These are phyloP conservation scores for Hymenochirus boettgeri DNA, from an alignment of 2,113 vertebrate genomes.

Conservation along the genomic window DNA sequence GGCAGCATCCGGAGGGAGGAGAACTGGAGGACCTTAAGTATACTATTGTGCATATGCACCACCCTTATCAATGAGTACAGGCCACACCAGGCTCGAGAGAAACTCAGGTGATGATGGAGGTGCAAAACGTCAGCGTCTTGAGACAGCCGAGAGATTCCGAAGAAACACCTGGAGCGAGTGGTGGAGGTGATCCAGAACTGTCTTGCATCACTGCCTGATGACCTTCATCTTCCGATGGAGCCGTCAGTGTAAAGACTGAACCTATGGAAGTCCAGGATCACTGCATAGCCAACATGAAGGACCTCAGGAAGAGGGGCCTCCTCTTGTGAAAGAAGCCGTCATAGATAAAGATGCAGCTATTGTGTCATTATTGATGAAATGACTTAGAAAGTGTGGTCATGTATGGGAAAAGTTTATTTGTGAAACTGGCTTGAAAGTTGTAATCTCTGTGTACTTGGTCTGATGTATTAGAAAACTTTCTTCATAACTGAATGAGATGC, in stretches of 20 bases:
- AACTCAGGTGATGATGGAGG: constrained; percentile 97
- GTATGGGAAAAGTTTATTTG: too few species aligned
- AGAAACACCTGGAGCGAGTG: constrained; percentile 92
- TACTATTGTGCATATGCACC: constrained; percentile 94
- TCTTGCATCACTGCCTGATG: constrained; percentile 85
- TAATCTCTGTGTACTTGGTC: too few species aligned
- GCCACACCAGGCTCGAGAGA: constrained; percentile 94
- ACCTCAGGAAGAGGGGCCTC: constrained; percentile 57
- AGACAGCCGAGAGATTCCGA: constrained; percentile 92
- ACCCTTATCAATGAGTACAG: constrained; percentile 97
- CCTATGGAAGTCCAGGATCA: constrained; percentile 72
- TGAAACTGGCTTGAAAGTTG: too few species aligned
- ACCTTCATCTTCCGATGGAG: constrained; percentile 79
- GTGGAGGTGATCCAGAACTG: constrained; percentile 95
- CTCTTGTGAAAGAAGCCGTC: constrained; percentile 70
- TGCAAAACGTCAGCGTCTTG: constrained; percentile 93
- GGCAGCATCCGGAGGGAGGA: constrained; percentile 95
- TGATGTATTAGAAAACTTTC: too few species aligned
- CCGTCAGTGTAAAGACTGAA: constrained; percentile 71
- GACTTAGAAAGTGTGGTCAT: too few species aligned
- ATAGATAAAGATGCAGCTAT: constrained; percentile 92
- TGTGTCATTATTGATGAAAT: constrained; percentile 94
- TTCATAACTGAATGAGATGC: too few species aligned
- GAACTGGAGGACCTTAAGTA: constrained; percentile 92
- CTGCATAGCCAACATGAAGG: constrained; percentile 68